Evolutionary conservation across 2,797 vertebrate genomes (phyloP), one percentile per base, ranked within the genome.

Genomic region (Acanthopagrus latus): DNA sequence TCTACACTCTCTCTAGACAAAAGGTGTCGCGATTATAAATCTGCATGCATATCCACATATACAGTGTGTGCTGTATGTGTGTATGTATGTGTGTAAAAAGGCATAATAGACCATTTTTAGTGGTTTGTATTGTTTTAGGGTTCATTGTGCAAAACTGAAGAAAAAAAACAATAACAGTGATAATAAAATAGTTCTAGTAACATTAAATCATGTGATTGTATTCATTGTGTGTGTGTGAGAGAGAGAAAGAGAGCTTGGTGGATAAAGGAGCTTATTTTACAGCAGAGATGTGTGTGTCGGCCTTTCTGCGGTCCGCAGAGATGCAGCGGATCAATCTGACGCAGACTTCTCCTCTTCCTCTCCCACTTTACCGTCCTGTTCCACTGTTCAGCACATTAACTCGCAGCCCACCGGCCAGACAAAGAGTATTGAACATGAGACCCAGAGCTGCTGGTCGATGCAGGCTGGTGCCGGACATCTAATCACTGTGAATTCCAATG

Each of bases 71-170:
- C 83, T 92, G 92, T 94, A 88, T 94, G 91, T 93, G 90, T 92
- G 90, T 93, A 92, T 94, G 90, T 92, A 86, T 93, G 84, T 92
- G 86, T 92, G 87, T 91, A 91, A 64, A 91, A 90, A 89, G 76
- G 76, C 76, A 73, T 86, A 89, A 93, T 92, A 92, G 88, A 94
- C 91, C 73, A 90, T 94, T 95, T 93, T 95, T 92, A 90, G 95
- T 97, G 96, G 95, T 93, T 96, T 95, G 93, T 95, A 94, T 95
- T 95, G 95, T 95, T 96, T 94, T 96, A 95, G 95, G 92, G 88
- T 96, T 97, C 94, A 95, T 96, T 96, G 96, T 95, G 95, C 95
- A 96, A 96, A 95, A 95, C 91, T 95, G 92, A 90, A 95, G 86
- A 82, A 87, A 88, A 78, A 86, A 92, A 91, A 90, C 86, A 92